phyloP scores from a whole-genome alignment of 2,888 invertebrate genomes.

The Clivina fossor region DNA sequence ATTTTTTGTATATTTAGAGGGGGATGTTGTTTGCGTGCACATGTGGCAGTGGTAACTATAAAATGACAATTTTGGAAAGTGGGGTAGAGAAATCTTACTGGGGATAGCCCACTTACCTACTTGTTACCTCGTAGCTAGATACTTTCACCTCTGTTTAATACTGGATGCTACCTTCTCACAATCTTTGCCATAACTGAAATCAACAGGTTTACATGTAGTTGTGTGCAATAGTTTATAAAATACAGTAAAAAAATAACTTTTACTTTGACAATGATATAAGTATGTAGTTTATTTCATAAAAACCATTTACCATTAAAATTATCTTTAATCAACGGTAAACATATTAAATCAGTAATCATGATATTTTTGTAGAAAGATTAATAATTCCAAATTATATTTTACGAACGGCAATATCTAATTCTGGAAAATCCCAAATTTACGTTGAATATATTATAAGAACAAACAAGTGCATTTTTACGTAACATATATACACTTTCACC shows the following conservation, averaged over 20 bases:
- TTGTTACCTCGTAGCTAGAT: slow-evolving; percentile 43
- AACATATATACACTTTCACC: too few relatives aligned
- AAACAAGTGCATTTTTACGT: too few relatives aligned
- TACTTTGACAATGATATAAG: slow-evolving; percentile 25
- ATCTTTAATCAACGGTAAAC: too few relatives aligned
- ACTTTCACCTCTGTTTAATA: slow-evolving; percentile 51
- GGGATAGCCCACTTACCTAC: slow-evolving; percentile 51
- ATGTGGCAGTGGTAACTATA: slow-evolving; percentile 32
- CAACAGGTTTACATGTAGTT: slow-evolving; percentile 26
- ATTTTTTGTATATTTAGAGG: slow-evolving; percentile 51
- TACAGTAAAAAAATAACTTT: slow-evolving; percentile 14
- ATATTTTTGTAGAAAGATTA: too few relatives aligned
- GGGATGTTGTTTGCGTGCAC: slow-evolving; percentile 43
- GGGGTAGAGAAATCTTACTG: slow-evolving; percentile 40
- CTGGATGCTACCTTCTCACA: slow-evolving; percentile 31
- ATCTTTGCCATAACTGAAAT: slow-evolving; percentile 33
- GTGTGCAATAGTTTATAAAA: too few relatives aligned
- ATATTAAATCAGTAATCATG: too few relatives aligned
- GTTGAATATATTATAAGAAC: too few relatives aligned
- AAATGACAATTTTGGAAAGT: slow-evolving; percentile 42
- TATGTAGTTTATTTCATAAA: too few relatives aligned
- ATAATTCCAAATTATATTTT: too few relatives aligned
- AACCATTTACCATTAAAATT: too few relatives aligned
- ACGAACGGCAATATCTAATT: too few relatives aligned
- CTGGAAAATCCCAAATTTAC: too few relatives aligned